Conservation (phyloP, 2,113 vertebrate species). For the Balaeniceps rex region DNA sequence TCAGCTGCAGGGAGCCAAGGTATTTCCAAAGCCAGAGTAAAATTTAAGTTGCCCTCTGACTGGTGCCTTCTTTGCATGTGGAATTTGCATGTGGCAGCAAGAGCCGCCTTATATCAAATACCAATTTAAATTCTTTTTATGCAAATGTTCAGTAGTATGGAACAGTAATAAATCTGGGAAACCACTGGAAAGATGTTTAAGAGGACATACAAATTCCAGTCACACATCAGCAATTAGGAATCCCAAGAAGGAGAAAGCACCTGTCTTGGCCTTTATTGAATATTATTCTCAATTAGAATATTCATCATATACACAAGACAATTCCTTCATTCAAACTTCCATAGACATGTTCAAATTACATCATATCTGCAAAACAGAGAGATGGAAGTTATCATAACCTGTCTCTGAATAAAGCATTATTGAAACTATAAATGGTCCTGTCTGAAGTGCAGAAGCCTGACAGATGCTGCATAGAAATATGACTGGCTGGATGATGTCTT, state of each 20-base stretch:
- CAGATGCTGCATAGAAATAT: neutral
- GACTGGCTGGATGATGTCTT: slow-evolving; percentile 11
- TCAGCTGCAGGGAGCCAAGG: neutral
- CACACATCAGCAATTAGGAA: slow-evolving; percentile 62
- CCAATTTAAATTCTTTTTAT: slow-evolving; percentile 35
- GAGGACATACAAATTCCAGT: slow-evolving; percentile 44
- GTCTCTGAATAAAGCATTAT: slow-evolving; percentile 25
- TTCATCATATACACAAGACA: slow-evolving; percentile 50
- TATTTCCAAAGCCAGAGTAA: neutral
- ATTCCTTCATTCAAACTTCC: slow-evolving; percentile 41
- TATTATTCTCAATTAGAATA: slow-evolving; percentile 61
- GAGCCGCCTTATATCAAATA: neutral
- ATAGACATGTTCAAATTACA: slow-evolving; percentile 21
- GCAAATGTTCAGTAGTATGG: slow-evolving; percentile 2
- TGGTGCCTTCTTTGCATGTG: neutral
- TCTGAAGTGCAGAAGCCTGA: slow-evolving; percentile 16
- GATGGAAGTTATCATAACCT: slow-evolving; percentile 57
- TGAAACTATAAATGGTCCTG: slow-evolving; percentile 29
- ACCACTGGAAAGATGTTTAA: slow-evolving; percentile 43
- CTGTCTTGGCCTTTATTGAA: slow-evolving; percentile 48
- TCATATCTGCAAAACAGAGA: slow-evolving; percentile 39
- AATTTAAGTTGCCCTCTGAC: neutral
- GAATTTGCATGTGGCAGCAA: neutral
- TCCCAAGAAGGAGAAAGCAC: slow-evolving; percentile 54
- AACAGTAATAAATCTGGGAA: slow-evolving; percentile 52